Conservation (phyloP, 2,888 invertebrate genomes). For the Amphipoea oculea region DNA sequence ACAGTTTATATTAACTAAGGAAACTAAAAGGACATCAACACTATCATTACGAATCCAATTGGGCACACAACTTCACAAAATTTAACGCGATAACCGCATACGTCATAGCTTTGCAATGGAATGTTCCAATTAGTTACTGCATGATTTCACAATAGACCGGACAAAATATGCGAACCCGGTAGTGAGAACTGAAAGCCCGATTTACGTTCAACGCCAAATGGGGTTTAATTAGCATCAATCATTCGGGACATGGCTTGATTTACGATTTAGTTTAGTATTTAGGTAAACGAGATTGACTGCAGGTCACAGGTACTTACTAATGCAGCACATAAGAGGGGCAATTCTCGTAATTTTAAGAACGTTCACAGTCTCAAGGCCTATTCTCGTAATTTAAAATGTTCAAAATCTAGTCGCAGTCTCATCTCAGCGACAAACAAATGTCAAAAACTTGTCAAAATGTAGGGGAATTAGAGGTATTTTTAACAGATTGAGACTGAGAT, state of each 20-base stretch:
- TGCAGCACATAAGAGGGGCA: not conserved
- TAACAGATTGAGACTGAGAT: no score
- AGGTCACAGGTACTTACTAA: not conserved
- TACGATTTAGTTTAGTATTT: conserved; percentile 34
- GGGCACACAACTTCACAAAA: conserved; percentile 5
- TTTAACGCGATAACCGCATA: conserved; percentile 5
- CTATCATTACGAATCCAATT: conserved; percentile 3
- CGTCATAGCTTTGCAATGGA: conserved; percentile 46
- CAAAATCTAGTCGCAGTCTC: no score
- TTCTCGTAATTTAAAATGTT: no score
- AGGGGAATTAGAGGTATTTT: no score
- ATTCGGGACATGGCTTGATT: conserved; percentile 48
- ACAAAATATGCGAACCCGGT: conserved; percentile 42
- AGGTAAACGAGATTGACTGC: conserved; percentile 13
- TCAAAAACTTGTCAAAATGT: no score
- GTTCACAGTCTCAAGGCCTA: no score
- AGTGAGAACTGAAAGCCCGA: conserved; percentile 48
- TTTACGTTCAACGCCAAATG: conserved; percentile 60
- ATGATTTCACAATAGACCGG: conserved; percentile 61
- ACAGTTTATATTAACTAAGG: not conserved
- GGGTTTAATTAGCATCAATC: conserved; percentile 69
- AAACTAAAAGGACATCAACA: not conserved
- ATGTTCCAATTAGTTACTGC: conserved; percentile 61
- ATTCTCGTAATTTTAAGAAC: no score
- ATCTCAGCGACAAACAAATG: no score